Evolutionary conservation across 2,888 invertebrate genomes (phyloP).

Genomic region (Epiperipatus broadwayi): DNA sequence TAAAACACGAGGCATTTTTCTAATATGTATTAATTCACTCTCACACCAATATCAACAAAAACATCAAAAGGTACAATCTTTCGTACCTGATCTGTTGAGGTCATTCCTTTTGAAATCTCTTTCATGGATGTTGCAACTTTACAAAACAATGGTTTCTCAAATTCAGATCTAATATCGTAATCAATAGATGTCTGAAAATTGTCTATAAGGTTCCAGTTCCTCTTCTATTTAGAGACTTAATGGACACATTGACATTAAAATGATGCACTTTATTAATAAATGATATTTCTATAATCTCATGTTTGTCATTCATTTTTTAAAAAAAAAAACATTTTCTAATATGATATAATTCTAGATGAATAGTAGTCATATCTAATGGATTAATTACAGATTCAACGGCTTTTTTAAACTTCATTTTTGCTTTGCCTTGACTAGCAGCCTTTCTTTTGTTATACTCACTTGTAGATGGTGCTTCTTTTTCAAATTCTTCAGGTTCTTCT

Average conservation of each 20-base stretch:
- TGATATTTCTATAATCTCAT: conserved; percentile 30
- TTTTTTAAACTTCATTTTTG: no score
- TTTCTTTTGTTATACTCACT: no score
- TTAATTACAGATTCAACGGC: conserved; percentile 19
- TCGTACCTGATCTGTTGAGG: conserved; percentile 45
- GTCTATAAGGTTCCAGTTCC: conserved; percentile 44
- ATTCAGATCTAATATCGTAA: conserved; percentile 50
- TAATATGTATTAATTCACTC: conserved; percentile 28
- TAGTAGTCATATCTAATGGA: conserved; percentile 54
- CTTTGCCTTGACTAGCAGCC: no score
- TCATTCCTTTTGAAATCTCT: conserved; percentile 35
- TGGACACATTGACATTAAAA: no score
- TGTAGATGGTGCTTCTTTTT: no score
- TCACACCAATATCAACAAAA: conserved; percentile 49
- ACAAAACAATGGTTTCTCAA: conserved; percentile 51
- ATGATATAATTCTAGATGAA: conserved; percentile 77
- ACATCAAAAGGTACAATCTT: conserved; percentile 77
- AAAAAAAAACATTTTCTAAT: conserved; percentile 38
- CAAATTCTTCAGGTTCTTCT: no score
- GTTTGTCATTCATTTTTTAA: conserved; percentile 33
- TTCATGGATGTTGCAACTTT: conserved; percentile 45
- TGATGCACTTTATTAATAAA: conserved; percentile 27
- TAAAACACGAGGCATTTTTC: no score
- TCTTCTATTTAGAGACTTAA: conserved; percentile 32
- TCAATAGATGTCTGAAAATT: conserved; percentile 47